Conservation (phyloP, 2,888 invertebrate species). For the Tenthredo notha region DNA sequence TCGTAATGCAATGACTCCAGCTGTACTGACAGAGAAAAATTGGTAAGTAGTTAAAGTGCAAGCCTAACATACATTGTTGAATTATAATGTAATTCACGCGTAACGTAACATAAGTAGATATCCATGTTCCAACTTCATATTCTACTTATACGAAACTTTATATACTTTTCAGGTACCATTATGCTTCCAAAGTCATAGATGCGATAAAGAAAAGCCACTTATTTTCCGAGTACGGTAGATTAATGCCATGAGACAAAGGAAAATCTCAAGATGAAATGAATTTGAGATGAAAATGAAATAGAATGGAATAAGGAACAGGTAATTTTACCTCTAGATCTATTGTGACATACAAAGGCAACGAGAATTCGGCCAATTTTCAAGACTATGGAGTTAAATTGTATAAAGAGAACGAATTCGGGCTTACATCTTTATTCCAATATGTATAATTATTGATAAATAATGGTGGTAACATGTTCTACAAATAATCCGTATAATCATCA, state of each 20-base stretch:
- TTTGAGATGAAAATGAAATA: background rate
- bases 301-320: background rate
- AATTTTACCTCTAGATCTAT: background rate
- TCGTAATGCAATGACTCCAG: slow-evolving; percentile 86
- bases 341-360: background rate
- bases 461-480: slow-evolving; percentile 34
- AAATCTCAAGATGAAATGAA: background rate
- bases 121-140: background rate
- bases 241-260: slow-evolving; percentile 82
- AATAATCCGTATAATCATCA: slow-evolving; percentile 15
- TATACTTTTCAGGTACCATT: slow-evolving; percentile 82
- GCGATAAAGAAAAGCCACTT: slow-evolving; percentile 91
- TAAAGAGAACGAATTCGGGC: background rate
- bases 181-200: slow-evolving; percentile 91
- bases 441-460: slow-evolving; percentile 35
- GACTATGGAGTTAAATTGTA: background rate
- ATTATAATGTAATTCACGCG: background rate
- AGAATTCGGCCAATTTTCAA: background rate
- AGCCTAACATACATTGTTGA: background rate
- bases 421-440: slow-evolving; percentile 26
- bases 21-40: slow-evolving; percentile 88
- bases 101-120: slow-evolving; percentile 3
- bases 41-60: slow-evolving; percentile 81
- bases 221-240: slow-evolving; percentile 90
- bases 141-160: slow-evolving; percentile 10